A percentile compares a stretch with the other conserved stretches of the same genome.
These are phyloP conservation scores for Phylloscopus trochilus DNA, from an alignment of 2,113 vertebrate genomes.

Conservation along the genomic window DNA sequence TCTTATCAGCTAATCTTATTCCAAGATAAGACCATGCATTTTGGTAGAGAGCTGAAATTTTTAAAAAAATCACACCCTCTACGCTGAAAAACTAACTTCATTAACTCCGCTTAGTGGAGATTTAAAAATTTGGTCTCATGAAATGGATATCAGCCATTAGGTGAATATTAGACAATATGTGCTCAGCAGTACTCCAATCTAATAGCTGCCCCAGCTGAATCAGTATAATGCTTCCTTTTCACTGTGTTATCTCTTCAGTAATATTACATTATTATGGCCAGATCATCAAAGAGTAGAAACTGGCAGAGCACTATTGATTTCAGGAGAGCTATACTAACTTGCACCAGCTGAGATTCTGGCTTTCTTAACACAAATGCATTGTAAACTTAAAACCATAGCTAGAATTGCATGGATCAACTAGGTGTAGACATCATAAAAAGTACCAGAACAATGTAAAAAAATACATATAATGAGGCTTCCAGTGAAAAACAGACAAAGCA, in stretches of 20 bases:
- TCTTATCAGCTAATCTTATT: background rate
- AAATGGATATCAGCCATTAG: constrained; percentile 50
- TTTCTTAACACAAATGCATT: background rate
- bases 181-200: constrained; percentile 46
- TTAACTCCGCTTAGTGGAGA: background rate
- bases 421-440: background rate
- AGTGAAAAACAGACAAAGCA: background rate
- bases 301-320: constrained; percentile 32
- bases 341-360: background rate
- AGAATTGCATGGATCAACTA: background rate
- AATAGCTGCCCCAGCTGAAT: constrained; percentile 45
- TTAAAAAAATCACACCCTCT: background rate
- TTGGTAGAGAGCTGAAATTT: background rate
- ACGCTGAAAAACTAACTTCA: background rate
- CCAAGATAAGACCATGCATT: background rate
- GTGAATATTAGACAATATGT: constrained; percentile 40
- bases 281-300: constrained; percentile 37
- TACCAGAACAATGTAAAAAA: background rate
- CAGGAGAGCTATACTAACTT: constrained; percentile 2
- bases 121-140: background rate
- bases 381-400: background rate
- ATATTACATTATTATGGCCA: constrained; percentile 23
- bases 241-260: constrained; percentile 33
- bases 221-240: constrained; percentile 10
- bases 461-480: background rate